phyloP scores from a whole-genome alignment of 64 coral and sea anemone genomes.

The Platygyra sinensis region DNA sequence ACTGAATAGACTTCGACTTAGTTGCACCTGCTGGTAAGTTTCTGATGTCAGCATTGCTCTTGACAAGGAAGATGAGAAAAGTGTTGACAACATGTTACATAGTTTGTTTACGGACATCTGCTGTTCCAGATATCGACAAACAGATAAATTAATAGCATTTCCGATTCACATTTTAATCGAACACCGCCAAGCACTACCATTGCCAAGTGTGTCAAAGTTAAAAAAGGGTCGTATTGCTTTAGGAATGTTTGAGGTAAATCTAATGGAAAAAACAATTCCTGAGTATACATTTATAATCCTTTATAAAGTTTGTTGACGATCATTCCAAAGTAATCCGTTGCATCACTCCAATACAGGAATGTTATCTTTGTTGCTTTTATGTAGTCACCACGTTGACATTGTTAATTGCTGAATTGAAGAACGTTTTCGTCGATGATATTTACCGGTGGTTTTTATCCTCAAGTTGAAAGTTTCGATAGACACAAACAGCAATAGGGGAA shows the following conservation, averaged over 20 bases:
- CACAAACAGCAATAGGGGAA: not conserved
- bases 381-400: conserved; percentile 3
- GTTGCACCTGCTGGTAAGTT: not conserved
- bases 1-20: too few relatives aligned
- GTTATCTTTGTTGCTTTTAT: conserved; percentile 38
- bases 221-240: not conserved
- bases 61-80: not conserved
- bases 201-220: not conserved
- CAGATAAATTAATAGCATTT: conserved; percentile 40
- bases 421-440: not conserved
- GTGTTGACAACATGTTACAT: conserved; percentile 47
- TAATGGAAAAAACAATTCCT: not conserved
- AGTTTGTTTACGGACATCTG: conserved; percentile 50
- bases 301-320: not conserved
- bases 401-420: conserved; percentile 10
- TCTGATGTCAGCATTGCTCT: not conserved
- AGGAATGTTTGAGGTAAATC: not conserved
- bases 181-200: not conserved
- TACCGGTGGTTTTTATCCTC: not conserved
- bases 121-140: conserved; percentile 22
- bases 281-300: not conserved
- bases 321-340: not conserved
- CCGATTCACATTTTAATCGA: conserved; percentile 24
- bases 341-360: not conserved
- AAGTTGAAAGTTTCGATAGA: not conserved